Percentiles rank a stretch among this genome's conserved stretches.
phyloP scores from a whole-genome alignment of 2,113 vertebrate species.

The Xiphias gladius region DNA sequence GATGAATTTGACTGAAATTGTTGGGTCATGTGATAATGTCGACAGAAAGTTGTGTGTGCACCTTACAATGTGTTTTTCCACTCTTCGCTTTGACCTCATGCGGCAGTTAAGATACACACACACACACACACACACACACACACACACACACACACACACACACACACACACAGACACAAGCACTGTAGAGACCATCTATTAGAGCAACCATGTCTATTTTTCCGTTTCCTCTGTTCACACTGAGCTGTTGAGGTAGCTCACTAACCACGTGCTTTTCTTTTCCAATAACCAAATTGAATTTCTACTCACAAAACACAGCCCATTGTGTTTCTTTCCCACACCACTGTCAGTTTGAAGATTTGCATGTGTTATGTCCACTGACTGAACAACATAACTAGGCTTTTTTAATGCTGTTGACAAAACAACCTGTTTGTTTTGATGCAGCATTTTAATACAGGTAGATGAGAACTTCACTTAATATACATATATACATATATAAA shows the following conservation, averaged over 20 bases:
- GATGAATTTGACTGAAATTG: not conserved
- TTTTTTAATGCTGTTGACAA: not conserved
- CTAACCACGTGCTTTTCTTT: slow-evolving; percentile 62
- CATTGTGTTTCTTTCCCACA: slow-evolving; percentile 15
- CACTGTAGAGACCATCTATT: slow-evolving; percentile 58
- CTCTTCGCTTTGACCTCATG: slow-evolving; percentile 61
- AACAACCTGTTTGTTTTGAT: not conserved
- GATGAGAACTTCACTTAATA: not conserved
- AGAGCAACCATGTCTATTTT: slow-evolving; percentile 61
- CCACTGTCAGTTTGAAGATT: slow-evolving; percentile 31
- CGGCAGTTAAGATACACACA: slow-evolving; percentile 28
- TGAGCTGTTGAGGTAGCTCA: slow-evolving; percentile 48
- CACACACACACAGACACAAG: no score
- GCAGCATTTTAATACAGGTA: not conserved
- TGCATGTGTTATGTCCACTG: slow-evolving; percentile 19
- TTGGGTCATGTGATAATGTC: slow-evolving; percentile 8
- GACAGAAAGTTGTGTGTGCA: slow-evolving; percentile 21
- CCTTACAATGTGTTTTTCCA: slow-evolving; percentile 49
- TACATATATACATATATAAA: no score
- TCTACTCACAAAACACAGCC: slow-evolving; percentile 22
- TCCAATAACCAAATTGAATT: slow-evolving; percentile 50
- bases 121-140: no score
- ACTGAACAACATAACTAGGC: not conserved
- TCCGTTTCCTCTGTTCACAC: slow-evolving; percentile 74
- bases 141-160: no score